Base-by-base conservation (phyloP, 2,797 vertebrate species). In the Periophthalmus magnuspinnatus region DNA sequence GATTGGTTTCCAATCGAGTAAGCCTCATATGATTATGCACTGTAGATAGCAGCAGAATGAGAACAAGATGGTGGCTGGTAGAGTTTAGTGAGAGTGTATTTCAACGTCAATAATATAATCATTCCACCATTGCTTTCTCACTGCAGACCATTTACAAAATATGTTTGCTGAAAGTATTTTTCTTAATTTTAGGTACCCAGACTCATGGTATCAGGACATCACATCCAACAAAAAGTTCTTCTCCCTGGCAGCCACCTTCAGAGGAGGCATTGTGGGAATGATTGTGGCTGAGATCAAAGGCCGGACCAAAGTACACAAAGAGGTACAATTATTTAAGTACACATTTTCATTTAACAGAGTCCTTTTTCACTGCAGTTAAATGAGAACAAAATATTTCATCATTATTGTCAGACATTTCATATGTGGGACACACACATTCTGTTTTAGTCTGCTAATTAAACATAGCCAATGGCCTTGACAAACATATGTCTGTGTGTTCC, bases 1-100 rank as follows among this genome's bases (percentile, higher is more conserved):
- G 98, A 99, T 90, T 99, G 98, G 98, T 99, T 99, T 89, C 98
- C 98, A 80, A 99, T 99, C 2, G 97, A 99, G 98, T 99, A 92
- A 74, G 97, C 92, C 9, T 62, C 24, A 9, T 5, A 59, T 59
- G 24, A 48, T 47, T 64, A 17, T 22, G 11, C 6, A 16, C 9
- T 64, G 3, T 32, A 41, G 8, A 59, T 59, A 1, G 9, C 17
- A 60, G 5, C 8, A 60, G 4, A 58, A 57, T 17, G 22, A 32
- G 24, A 57, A 57, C n/a, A 21, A 54, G n/a, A 54, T 54, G 9
- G 50, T 4, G 21, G 50, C 11, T 21, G 52, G 8, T 22, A 52
- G 52, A 11, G 21, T 55, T 3, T 55, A 24, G 2, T 55, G 8
- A 55, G n/a, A 11, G 2, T 9, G 21, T 65, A 28, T 50, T 65